A percentile compares a stretch with the other conserved stretches of the same genome.
Conservation (phyloP, 2,888 invertebrate genomes). For the Dolichopus griseipennis region DNA sequence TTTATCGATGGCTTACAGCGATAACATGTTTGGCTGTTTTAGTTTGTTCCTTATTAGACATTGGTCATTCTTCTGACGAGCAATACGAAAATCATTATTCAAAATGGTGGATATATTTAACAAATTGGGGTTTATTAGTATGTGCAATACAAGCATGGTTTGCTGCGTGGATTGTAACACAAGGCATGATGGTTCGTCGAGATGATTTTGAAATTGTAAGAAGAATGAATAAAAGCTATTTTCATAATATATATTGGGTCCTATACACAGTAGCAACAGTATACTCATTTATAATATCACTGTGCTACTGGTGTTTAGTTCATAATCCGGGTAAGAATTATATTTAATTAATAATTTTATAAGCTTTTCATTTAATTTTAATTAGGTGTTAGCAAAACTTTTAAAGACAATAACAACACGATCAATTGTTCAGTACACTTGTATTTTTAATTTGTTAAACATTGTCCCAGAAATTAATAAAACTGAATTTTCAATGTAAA, state of each 20-base stretch:
- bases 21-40: constrained; percentile 43
- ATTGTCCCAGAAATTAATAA: too few relatives aligned
- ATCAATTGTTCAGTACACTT: too few relatives aligned
- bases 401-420: too few relatives aligned
- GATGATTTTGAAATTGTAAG: constrained; percentile 43
- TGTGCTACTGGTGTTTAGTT: constrained; percentile 49
- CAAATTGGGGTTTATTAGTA: constrained; percentile 42
- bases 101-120: constrained; percentile 45
- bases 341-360: too few relatives aligned
- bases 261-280: constrained; percentile 43
- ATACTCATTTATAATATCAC: constrained; percentile 43
- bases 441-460: too few relatives aligned
- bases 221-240: constrained; percentile 41
- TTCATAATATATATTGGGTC: constrained; percentile 43
- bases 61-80: constrained; percentile 43
- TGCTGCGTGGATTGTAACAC: constrained; percentile 44
- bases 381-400: too few relatives aligned
- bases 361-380: too few relatives aligned
- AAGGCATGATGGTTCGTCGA: constrained; percentile 45
- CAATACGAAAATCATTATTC: constrained; percentile 43
- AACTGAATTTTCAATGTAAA: too few relatives aligned
- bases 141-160: constrained; percentile 43
- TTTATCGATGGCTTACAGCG: constrained; percentile 44
- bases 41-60: constrained; percentile 42
- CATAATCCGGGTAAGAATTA: constrained; percentile 55